A percentile compares a stretch with the other conserved stretches of the same genome.
phyloP scores from a whole-genome alignment of 1,140 invertebrate species.

The Drosophila dunni region DNA sequence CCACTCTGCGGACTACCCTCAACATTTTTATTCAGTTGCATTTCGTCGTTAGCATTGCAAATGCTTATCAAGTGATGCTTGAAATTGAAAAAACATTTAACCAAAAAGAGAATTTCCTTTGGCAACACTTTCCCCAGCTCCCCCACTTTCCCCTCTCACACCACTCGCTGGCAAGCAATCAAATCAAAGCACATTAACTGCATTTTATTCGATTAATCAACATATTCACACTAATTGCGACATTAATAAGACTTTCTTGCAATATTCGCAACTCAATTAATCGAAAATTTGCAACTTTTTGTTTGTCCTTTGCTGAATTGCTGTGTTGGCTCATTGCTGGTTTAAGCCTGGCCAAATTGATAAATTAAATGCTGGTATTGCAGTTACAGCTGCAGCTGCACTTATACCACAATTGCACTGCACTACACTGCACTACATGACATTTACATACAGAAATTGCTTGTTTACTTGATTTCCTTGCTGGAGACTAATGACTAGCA shows the following conservation, averaged over 20 bases:
- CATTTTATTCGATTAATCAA: conserved; percentile 61
- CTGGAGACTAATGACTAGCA: not conserved
- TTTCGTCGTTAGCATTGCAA: conserved; percentile 67
- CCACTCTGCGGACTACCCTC: not conserved
- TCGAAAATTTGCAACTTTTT: conserved; percentile 10
- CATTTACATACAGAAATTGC: conserved; percentile 45
- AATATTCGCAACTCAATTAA: conserved; percentile 43
- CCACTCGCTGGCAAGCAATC: conserved; percentile 35
- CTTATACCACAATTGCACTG: conserved; percentile 32
- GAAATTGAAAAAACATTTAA: conserved; percentile 38
- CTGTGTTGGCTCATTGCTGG: conserved; percentile 25
- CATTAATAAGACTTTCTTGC: conserved; percentile 30
- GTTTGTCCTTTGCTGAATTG: conserved; percentile 10
- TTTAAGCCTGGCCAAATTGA: conserved; percentile 37
- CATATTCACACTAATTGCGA: conserved; percentile 58
- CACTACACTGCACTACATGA: conserved; percentile 44
- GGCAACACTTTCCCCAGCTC: not conserved
- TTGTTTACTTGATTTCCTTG: not conserved
- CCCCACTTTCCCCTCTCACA: not conserved
- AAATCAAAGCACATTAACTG: conserved; percentile 50
- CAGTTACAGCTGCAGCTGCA: conserved; percentile 1
- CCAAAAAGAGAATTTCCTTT: not conserved
- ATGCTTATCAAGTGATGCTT: conserved; percentile 65
- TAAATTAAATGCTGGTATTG: conserved; percentile 34
- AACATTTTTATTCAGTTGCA: conserved; percentile 38